Percentiles rank a stretch among this genome's conserved stretches.
phyloP scores from a whole-genome alignment of 2,113 vertebrate species.

The Poicephalus gulielmi region DNA sequence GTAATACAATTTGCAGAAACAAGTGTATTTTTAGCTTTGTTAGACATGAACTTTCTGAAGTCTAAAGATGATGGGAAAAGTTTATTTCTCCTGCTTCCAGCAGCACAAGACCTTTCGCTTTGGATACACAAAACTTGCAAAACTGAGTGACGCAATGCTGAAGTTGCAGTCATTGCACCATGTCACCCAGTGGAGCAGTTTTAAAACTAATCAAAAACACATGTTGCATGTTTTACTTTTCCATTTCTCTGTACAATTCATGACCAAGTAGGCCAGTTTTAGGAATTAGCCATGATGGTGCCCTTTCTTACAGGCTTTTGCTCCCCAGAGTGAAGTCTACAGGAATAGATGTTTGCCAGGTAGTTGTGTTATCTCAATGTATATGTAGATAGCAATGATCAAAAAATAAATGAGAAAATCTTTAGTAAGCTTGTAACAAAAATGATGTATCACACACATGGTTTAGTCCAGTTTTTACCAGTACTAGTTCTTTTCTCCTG shows the following conservation, averaged over 20 bases:
- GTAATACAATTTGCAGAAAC: not conserved
- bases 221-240: not conserved
- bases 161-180: not conserved
- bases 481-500: not conserved
- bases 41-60: not conserved
- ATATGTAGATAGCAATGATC: not conserved
- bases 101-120: not conserved
- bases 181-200: not conserved
- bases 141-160: not conserved
- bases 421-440: not conserved
- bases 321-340: not conserved
- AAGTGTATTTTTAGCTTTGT: not conserved
- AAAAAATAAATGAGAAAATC: not conserved
- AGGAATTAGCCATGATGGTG: not conserved
- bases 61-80: not conserved
- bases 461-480: not conserved
- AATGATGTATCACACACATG: not conserved
- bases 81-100: not conserved
- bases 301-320: not conserved
- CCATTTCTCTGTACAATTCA: not conserved
- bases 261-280: not conserved
- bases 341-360: not conserved
- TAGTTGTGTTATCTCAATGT: not conserved
- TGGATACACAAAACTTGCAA: not conserved
- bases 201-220: not conserved